Conservation (phyloP, 1,140 invertebrate genomes). For the Pararge aegeria region DNA sequence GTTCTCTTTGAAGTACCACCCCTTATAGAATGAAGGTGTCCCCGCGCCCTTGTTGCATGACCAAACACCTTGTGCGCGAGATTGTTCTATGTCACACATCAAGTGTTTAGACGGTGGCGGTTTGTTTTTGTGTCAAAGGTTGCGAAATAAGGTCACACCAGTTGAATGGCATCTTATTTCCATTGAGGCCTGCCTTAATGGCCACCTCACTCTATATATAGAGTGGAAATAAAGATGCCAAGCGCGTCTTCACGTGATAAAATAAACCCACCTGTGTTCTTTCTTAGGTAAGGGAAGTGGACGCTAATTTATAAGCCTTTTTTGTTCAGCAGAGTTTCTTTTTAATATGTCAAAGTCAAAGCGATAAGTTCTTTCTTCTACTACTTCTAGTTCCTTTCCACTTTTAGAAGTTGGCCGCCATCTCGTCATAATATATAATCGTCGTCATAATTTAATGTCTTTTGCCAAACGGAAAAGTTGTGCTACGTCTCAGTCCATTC, state of each 20-base stretch:
- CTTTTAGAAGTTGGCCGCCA: no score
- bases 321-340: background rate
- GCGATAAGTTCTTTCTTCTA: no score
- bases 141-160: constrained; percentile 27
- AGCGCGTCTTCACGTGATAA: constrained; percentile 14
- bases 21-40: background rate
- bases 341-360: no score
- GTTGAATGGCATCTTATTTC: constrained; percentile 33
- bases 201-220: constrained; percentile 32
- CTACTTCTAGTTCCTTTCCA: no score
- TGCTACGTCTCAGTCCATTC: no score
- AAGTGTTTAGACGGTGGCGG: constrained; percentile 21
- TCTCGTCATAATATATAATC: no score
- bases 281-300: constrained; percentile 11
- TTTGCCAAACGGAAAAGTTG: no score
- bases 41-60: background rate
- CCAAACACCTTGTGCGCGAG: background rate
- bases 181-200: constrained; percentile 29
- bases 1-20: background rate
- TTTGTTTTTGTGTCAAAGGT: constrained; percentile 26
- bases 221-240: constrained; percentile 29
- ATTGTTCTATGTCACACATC: background rate
- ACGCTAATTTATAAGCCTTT: constrained; percentile 13
- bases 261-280: constrained; percentile 21
- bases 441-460: no score